These are phyloP conservation scores for Heliconius cydno DNA, from an alignment of 2,888 invertebrate genomes.

Conservation along the genomic window DNA sequence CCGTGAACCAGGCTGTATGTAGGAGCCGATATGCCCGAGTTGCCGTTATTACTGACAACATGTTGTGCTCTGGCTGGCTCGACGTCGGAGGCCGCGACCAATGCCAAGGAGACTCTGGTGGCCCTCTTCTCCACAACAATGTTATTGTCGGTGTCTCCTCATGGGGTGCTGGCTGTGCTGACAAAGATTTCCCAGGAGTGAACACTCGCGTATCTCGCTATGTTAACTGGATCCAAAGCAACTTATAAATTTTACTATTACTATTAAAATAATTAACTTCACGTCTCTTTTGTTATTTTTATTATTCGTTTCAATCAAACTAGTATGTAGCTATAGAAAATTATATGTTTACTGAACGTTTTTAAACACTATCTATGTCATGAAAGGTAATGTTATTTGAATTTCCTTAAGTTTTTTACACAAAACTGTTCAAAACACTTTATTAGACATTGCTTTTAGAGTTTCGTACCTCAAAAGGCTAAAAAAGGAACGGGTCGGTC, in stretches of 20 bases:
- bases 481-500: too few species aligned
- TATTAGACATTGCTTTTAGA: too few species aligned
- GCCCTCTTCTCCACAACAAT: slow-evolving; percentile 64
- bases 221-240: slow-evolving; percentile 59
- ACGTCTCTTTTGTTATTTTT: too few species aligned
- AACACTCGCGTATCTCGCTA: slow-evolving; percentile 59
- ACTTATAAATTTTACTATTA: slow-evolving; percentile 50
- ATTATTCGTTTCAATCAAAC: too few species aligned
- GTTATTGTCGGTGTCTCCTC: slow-evolving; percentile 54
- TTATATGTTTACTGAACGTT: too few species aligned
- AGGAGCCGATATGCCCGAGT: slow-evolving; percentile 51
- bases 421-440: too few species aligned
- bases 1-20: slow-evolving; percentile 55
- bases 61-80: slow-evolving; percentile 66
- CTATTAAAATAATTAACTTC: too few species aligned
- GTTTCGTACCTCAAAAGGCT: too few species aligned
- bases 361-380: too few species aligned
- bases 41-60: slow-evolving; percentile 57
- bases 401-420: too few species aligned
- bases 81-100: slow-evolving; percentile 68
- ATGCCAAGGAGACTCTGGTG: slow-evolving; percentile 68
- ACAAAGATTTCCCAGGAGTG: slow-evolving; percentile 53
- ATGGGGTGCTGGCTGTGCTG: slow-evolving; percentile 58
- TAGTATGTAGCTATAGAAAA: too few species aligned
- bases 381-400: too few species aligned